Percentiles rank a stretch among this genome's conserved stretches.
Conservation (phyloP, 2,113 vertebrate genomes). For the Etheostoma cragini region DNA sequence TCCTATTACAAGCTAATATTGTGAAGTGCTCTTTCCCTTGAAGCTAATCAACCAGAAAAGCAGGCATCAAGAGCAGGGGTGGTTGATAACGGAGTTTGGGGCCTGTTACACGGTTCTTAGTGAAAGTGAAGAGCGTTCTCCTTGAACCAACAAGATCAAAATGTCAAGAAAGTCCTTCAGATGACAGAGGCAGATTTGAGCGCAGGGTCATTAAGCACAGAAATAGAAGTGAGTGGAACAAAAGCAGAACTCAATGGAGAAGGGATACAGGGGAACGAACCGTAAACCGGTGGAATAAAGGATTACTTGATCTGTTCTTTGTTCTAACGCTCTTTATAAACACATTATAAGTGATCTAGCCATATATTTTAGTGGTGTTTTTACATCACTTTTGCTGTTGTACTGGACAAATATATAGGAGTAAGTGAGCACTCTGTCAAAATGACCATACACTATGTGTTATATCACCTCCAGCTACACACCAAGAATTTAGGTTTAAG, state of each 20-base stretch:
- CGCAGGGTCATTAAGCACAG: slow-evolving; percentile 23
- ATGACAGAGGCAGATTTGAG: slow-evolving; percentile 41
- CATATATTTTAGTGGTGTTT: slow-evolving; percentile 1
- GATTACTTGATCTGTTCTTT: neutral
- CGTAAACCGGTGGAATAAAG: neutral
- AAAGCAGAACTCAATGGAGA: neutral
- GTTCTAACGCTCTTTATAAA: slow-evolving; percentile 4
- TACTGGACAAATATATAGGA: neutral
- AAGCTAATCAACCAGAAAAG: slow-evolving; percentile 45
- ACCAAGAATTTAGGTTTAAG: neutral
- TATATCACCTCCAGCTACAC: neutral
- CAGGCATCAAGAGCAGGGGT: slow-evolving; percentile 9
- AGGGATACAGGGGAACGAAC: neutral
- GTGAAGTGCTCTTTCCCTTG: slow-evolving; percentile 36
- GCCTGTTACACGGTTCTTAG: neutral
- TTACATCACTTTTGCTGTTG: neutral
- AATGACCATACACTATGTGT: neutral
- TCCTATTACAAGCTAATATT: slow-evolving; percentile 37
- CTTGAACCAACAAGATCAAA: slow-evolving; percentile 27
- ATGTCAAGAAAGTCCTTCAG: slow-evolving; percentile 33
- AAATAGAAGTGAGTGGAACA: slow-evolving; percentile 12
- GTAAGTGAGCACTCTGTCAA: neutral
- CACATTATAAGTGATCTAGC: neutral
- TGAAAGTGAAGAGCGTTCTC: slow-evolving; percentile 31
- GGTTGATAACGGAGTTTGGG: slow-evolving; percentile 26